Evolutionary conservation across 92 coral and sea anemone genomes (phyloP).

Genomic region (Anthopleura xanthogrammica): DNA sequence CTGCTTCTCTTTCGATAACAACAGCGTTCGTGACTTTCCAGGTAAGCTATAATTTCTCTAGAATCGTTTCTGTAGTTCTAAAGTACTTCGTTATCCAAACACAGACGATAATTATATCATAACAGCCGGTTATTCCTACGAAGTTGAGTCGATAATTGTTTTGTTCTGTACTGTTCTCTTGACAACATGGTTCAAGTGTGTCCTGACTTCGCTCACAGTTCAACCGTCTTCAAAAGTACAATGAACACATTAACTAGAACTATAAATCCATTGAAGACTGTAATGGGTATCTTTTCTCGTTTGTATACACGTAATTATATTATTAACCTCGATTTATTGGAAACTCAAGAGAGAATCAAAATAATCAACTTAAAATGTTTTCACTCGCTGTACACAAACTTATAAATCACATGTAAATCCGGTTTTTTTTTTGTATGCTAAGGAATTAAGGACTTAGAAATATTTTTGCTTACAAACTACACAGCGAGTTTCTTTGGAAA

Average conservation of each 20-base stretch:
- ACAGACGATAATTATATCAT: not conserved
- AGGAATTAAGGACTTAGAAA: not conserved
- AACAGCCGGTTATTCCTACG: not conserved
- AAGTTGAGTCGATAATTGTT: not conserved
- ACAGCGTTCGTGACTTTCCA: not conserved
- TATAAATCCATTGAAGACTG: not conserved
- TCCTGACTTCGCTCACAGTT: not conserved
- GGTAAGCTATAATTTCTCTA: not conserved
- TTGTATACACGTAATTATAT: not conserved
- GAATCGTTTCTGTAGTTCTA: not conserved
- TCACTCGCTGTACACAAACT: not conserved
- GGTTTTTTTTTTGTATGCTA: not conserved
- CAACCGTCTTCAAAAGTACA: slow-evolving; percentile 1
- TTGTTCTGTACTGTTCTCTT: not conserved
- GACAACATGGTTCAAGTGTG: not conserved
- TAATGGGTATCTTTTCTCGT: not conserved
- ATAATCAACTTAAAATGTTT: not conserved
- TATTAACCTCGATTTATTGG: not conserved
- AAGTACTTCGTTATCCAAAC: not conserved
- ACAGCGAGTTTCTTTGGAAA: not conserved
- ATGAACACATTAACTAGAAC: not conserved
- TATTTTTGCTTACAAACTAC: not conserved
- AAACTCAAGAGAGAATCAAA: not conserved
- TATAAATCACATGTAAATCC: not conserved
- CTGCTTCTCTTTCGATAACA: not conserved